Base-by-base conservation (phyloP, 2,888 invertebrate species). In the Maniola hyperantus region DNA sequence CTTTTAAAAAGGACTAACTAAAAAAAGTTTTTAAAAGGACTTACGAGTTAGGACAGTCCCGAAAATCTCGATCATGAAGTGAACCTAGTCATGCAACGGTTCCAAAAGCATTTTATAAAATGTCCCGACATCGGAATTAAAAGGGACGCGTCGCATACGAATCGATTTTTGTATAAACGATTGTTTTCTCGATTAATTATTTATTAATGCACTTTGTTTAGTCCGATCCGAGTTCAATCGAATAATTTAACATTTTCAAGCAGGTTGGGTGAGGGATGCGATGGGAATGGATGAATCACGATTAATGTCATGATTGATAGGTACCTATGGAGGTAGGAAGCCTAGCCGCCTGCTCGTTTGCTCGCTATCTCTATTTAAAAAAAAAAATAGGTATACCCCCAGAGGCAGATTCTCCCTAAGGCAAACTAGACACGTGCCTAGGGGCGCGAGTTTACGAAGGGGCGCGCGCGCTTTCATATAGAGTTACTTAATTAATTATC, bases 51-150 rank as follows among this genome's bases (percentile, higher is more conserved):
- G 53, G 53, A 53, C 53, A 55, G 55, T 55, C 39, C 18, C 18
- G 11, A 6, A 11, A 36, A 39, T 55, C 4, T 39, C 5, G 39
- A 36, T 10, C 10, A 8, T 18, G 11, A n/a, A 39, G n/a, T 55
- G 6, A 53, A 2, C 15, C 15, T 33, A 48, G 44, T 39, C 26
- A 50, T 57, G 51, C 55, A 65, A 51, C 46, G 15, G 44, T 39
- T 15, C 59, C 60, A 59, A 60, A 60, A 60, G 36, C 64, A 42
- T 34, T 64, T 67, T 61, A 42, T 8, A 18, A 48, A 65, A 54
- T 66, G 42, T 61, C 42, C 65, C 65, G 60, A 68, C 51, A 58
- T 79, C 70, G 71, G 66, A 73, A 76, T 55, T 80, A 79, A 77
- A 82, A 77, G 72, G 69, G 68, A 71, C 70, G 70, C 62, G 57